These are phyloP conservation scores for Xiphophorus birchmanni DNA, from an alignment of 2,797 vertebrate species.

Conservation along the genomic window DNA sequence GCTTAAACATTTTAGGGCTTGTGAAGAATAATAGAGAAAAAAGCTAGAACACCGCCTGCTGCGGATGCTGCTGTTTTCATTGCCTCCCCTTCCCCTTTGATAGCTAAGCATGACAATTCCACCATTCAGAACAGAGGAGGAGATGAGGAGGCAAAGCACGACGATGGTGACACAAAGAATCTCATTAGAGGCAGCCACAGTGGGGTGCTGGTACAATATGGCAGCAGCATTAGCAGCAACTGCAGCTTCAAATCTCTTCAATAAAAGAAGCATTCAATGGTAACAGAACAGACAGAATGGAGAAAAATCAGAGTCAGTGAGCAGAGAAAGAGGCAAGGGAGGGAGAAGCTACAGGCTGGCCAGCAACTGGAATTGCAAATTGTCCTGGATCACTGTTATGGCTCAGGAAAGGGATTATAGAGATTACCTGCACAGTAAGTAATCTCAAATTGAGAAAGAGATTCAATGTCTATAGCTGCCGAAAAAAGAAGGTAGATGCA, in stretches of 20 bases:
- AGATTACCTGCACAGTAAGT: conserved; percentile 40
- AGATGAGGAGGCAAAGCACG: conserved; percentile 50
- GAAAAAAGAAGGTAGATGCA: conserved; percentile 5
- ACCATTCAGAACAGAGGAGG: conserved; percentile 63
- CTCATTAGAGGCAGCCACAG: conserved; percentile 71
- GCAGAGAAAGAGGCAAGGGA: conserved; percentile 24
- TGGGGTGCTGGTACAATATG: conserved; percentile 72
- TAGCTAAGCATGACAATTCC: conserved; percentile 67
- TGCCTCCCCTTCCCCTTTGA: conserved; percentile 51
- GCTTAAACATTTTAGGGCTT: conserved; percentile 43
- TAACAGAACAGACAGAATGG: conserved; percentile 51
- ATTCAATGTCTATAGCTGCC: background rate
- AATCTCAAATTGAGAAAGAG: conserved; percentile 38
- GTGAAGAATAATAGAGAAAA: conserved; percentile 25
- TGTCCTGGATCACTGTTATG: conserved; percentile 18
- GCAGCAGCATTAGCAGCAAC: conserved; percentile 66
- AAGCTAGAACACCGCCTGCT: conserved; percentile 28
- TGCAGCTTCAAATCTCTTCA: conserved; percentile 61
- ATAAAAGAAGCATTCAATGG: conserved; percentile 69
- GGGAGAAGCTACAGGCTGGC: conserved; percentile 12
- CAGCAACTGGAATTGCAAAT: conserved; percentile 29
- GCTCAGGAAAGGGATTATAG: conserved; percentile 47
- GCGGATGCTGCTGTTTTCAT: conserved; percentile 44
- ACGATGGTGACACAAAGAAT: conserved; percentile 70
- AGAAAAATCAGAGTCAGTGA: conserved; percentile 36